phyloP scores from a whole-genome alignment of 1,140 invertebrate species.

The Marisa cornuarietis region DNA sequence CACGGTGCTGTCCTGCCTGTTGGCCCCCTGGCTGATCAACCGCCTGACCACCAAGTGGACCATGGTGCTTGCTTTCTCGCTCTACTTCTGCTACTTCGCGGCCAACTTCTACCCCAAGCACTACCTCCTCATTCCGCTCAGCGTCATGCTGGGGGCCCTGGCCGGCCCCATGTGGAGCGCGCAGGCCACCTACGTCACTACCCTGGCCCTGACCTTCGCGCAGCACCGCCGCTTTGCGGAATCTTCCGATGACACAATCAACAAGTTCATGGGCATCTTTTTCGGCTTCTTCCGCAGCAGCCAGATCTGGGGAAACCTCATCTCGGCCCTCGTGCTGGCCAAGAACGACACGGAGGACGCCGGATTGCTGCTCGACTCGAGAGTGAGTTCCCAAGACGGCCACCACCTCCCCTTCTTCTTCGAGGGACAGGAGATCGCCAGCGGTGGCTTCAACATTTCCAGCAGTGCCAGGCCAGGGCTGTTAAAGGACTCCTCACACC shows the following conservation, averaged over 20 bases:
- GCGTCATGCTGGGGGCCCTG: constrained; percentile 52
- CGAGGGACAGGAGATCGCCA: too few relatives aligned
- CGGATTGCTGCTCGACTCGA: too few relatives aligned
- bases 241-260: constrained; percentile 51
- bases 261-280: constrained; percentile 63
- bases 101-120: constrained; percentile 59
- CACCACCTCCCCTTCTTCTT: too few relatives aligned
- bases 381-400: too few relatives aligned
- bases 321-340: constrained; percentile 54
- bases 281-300: constrained; percentile 57
- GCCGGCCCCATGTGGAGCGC: constrained; percentile 62
- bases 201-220: constrained; percentile 56
- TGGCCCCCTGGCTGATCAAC: constrained; percentile 61
- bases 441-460: too few relatives aligned
- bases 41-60: constrained; percentile 61
- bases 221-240: constrained; percentile 43
- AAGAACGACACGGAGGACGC: constrained; percentile 43
- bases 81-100: constrained; percentile 59
- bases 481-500: too few relatives aligned
- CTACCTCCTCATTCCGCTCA: constrained; percentile 55
- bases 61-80: constrained; percentile 53
- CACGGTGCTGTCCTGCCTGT: constrained; percentile 59
- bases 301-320: constrained; percentile 63
- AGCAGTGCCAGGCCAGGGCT: too few relatives aligned
- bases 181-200: constrained; percentile 61